Evolutionary conservation across 1,140 invertebrate species (phyloP).

Genomic region (Pseudoatta argentina): DNA sequence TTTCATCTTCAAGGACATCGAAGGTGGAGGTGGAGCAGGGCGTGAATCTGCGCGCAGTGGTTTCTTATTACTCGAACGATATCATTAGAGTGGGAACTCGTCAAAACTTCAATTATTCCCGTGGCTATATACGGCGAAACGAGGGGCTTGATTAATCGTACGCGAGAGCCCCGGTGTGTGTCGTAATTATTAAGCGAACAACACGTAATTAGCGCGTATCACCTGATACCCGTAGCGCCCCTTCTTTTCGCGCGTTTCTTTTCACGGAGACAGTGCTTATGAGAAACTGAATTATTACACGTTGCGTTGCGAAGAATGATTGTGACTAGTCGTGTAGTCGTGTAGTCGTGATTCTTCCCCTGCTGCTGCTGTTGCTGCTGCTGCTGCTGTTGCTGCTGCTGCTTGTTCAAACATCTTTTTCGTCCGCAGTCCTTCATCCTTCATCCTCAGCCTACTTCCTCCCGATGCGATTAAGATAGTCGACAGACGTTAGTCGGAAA

Average conservation of each 20-base stretch:
- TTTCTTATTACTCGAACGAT: slow-evolving; percentile 66
- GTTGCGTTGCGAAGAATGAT: slow-evolving; percentile 16
- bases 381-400: no score
- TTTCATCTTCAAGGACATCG: slow-evolving; percentile 43
- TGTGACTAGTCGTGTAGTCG: neutral
- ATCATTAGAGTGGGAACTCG: slow-evolving; percentile 68
- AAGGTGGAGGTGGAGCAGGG: slow-evolving; percentile 14
- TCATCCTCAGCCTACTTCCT: slow-evolving; percentile 24
- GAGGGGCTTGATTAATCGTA: slow-evolving; percentile 67
- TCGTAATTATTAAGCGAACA: slow-evolving; percentile 68
- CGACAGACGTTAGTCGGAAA: slow-evolving; percentile 51
- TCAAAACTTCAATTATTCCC: slow-evolving; percentile 70
- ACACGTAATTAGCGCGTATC: slow-evolving; percentile 69
- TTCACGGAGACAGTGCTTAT: slow-evolving; percentile 34
- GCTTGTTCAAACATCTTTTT: slow-evolving; percentile 51
- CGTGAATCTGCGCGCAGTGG: slow-evolving; percentile 8
- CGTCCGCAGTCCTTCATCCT: slow-evolving; percentile 24
- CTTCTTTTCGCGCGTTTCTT: neutral
- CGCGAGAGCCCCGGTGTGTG: slow-evolving; percentile 6
- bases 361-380: neutral
- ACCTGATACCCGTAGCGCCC: slow-evolving; percentile 53
- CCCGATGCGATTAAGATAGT: slow-evolving; percentile 59
- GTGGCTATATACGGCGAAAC: slow-evolving; percentile 63
- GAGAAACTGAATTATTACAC: slow-evolving; percentile 70
- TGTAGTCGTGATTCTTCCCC: slow-evolving; percentile 33